Evolutionary conservation across 1,140 invertebrate species (phyloP), one percentile per base, ranked within the genome.

Genomic region (Orius insidiosus): DNA sequence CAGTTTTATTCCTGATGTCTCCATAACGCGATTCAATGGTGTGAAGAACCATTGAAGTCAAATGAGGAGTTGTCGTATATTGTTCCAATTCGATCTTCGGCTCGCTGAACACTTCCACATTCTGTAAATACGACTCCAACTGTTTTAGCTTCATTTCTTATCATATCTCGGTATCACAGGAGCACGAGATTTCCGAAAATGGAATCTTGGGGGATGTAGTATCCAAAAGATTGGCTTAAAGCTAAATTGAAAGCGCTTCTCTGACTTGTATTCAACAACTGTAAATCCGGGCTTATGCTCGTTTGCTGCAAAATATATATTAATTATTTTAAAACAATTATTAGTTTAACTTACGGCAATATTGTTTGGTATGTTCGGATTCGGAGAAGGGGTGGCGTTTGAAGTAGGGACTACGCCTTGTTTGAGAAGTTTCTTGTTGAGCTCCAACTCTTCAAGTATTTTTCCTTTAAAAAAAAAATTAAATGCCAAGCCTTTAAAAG

Each of bases 171-270:
- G 90, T 43, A 96, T 60, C 14, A 95, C 90, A 34, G 90, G 52
- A 97, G 67, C 57, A 96, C 93, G 42, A 87, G 71, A 63, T 97
- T 97, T 47, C 92, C 92, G 74, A 94, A 96, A 18, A 85, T 83
- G 9, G 89, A 94, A 59, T 97, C 92, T 68, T 94, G 89, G 3
- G 85, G 80, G 32, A 95, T 81, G 64, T 93, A 96, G 62, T 78
- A 95, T 11, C 90, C 89, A 56, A 82, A 80, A 5, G 88, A 94
- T 54, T 83, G 82, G 13, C 80, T 71, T 62, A 89, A 83, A 15
- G 89, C 89, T 63, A 85, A 82, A 59, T 88, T 78, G 47, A 92
- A 68, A 47, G 86, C 84, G 47, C 76, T 69, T 55, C 84, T 66
- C 67, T 48, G 65, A 56, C 49, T 51, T 8, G 46, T 48, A 19